Conservation (phyloP, 2,113 vertebrate genomes). For the Hemiprocne comata region DNA sequence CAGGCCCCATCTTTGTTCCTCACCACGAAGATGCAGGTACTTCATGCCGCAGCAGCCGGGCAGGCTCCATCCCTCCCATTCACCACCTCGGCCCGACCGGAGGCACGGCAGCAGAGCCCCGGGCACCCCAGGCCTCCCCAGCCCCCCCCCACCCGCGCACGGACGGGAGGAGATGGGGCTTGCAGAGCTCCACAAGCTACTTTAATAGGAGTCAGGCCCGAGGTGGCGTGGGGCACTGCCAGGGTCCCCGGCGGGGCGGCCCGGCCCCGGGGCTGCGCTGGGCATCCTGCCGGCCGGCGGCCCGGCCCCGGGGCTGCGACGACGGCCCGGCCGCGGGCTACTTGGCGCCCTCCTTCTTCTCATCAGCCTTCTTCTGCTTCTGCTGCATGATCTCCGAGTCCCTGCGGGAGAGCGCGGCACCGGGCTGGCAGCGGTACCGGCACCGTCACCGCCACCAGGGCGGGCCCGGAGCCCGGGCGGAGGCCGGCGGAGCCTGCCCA, state of each 20-base stretch:
- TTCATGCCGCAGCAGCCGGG: not conserved
- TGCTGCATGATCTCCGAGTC: conserved; percentile 96
- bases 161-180: not conserved
- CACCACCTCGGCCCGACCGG: not conserved
- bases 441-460: not conserved
- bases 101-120: no score
- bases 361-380: conserved; percentile 90
- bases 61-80: not conserved
- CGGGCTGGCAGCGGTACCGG: conserved; percentile 50
- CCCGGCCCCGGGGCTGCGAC: not conserved
- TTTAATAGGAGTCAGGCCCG: conserved; percentile 74
- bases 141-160: not conserved
- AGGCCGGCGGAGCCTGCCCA: not conserved
- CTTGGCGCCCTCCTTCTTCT: conserved; percentile 76
- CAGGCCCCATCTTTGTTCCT: not conserved
- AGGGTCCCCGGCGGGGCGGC: conserved; percentile 4
- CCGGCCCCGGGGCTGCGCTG: not conserved
- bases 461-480: not conserved
- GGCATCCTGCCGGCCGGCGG: conserved; percentile 17
- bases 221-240: conserved; percentile 53
- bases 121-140: not conserved
- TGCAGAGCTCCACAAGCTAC: conserved; percentile 78
- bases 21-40: not conserved
- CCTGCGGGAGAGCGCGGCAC: conserved; percentile 68
- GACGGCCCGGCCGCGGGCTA: conserved; percentile 62